Conservation (phyloP, 2,797 vertebrate species). For the Australoheros facetus region DNA sequence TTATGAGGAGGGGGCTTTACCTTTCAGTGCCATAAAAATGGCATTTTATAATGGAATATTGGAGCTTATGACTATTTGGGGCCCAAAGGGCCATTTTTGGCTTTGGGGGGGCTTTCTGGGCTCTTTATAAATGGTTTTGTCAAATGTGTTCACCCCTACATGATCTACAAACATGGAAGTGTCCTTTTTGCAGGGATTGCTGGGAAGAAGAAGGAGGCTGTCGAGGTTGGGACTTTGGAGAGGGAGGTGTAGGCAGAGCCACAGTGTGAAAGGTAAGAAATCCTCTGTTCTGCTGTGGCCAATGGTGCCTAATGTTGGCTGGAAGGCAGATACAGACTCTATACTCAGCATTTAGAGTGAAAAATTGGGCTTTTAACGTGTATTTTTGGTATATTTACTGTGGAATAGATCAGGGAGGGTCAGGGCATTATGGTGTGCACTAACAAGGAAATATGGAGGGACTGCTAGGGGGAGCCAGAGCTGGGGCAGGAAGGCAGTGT, state of each 20-base stretch:
- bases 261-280: conserved; percentile 77
- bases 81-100: conserved; percentile 46
- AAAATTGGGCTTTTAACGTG: conserved; percentile 57
- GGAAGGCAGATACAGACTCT: conserved; percentile 31
- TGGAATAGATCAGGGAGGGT: conserved; percentile 63
- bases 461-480: conserved; percentile 84
- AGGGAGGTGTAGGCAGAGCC: conserved; percentile 43
- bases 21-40: conserved; percentile 1
- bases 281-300: conserved; percentile 45
- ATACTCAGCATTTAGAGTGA: conserved; percentile 26
- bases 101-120: conserved; percentile 38
- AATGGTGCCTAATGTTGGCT: conserved; percentile 49
- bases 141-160: conserved; percentile 82
- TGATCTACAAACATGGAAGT: conserved; percentile 82
- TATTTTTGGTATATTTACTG: conserved; percentile 56
- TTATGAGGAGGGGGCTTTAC: conserved; percentile 59
- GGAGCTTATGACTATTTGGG: neutral
- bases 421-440: conserved; percentile 66
- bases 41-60: conserved; percentile 55
- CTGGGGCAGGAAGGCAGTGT: conserved; percentile 43
- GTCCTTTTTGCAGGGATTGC: conserved; percentile 86
- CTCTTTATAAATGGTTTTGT: conserved; percentile 58
- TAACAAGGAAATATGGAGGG: conserved; percentile 79
- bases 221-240: conserved; percentile 73
- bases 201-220: conserved; percentile 86